phyloP scores from a whole-genome alignment of 2,113 vertebrate genomes.

The Guaruba guarouba region DNA sequence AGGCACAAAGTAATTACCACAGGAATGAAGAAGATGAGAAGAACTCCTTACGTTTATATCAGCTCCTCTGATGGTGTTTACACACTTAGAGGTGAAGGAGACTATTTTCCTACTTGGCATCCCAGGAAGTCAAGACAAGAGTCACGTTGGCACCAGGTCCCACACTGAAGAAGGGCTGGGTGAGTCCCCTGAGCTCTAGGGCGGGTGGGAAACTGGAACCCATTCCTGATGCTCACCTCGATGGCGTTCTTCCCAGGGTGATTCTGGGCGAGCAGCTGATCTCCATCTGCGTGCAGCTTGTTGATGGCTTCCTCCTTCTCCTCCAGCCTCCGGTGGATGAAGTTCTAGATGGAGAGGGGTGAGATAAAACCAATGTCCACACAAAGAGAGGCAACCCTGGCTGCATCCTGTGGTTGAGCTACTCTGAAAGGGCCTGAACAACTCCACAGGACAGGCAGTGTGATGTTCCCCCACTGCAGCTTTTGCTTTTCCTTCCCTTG shows the following conservation, averaged over 20 bases:
- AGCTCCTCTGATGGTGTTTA: neutral
- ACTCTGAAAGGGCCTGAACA: neutral
- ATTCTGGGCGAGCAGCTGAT: slow-evolving; percentile 77
- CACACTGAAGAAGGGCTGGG: neutral
- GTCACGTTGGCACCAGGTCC: neutral
- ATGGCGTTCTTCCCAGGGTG: slow-evolving; percentile 92
- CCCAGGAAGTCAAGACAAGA: neutral
- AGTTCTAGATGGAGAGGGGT: slow-evolving; percentile 77
- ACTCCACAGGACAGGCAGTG: neutral
- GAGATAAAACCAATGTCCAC: neutral
- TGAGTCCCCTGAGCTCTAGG: rapidly evolving
- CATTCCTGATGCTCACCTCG: slow-evolving; percentile 74
- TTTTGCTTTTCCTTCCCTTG: neutral
- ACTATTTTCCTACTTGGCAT: neutral
- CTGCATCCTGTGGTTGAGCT: neutral
- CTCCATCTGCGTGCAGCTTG: slow-evolving; percentile 88
- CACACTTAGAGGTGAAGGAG: neutral
- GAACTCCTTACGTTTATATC: neutral
- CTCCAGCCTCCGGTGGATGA: slow-evolving; percentile 93
- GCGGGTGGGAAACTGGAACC: neutral
- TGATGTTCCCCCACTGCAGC: neutral
- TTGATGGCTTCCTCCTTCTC: slow-evolving; percentile 89
- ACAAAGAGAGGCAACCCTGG: neutral
- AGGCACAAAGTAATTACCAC: neutral
- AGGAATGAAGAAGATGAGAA: neutral